Conservation (phyloP, 2,888 invertebrate genomes). For the Dione juno region DNA sequence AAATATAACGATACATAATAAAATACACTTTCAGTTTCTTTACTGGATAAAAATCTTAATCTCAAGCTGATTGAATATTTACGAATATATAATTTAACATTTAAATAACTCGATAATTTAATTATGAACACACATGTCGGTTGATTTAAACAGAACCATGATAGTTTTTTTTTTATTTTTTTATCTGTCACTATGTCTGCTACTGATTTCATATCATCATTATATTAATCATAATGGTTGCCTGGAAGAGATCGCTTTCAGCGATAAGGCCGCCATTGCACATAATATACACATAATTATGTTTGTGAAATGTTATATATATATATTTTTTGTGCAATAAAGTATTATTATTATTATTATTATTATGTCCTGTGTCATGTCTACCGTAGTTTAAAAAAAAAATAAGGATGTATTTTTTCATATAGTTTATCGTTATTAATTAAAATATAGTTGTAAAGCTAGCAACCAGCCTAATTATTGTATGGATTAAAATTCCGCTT, state of each 20-base stretch:
- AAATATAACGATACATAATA: no score
- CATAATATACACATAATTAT: no score
- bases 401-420: no score
- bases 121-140: not conserved
- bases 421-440: no score
- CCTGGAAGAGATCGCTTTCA: no score
- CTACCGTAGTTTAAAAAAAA: not conserved
- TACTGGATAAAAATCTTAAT: not conserved
- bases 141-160: not conserved
- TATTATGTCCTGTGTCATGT: not conserved
- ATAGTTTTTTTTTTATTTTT: not conserved
- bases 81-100: not conserved
- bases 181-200: not conserved
- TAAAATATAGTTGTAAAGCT: not conserved
- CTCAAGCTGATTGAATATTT: no score
- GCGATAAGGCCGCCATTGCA: no score
- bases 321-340: no score
- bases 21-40: not conserved
- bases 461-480: not conserved
- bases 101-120: not conserved
- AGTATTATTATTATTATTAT: no score
- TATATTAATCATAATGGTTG: no score
- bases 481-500: slow-evolving; percentile 9
- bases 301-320: no score
- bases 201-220: no score